These are phyloP conservation scores for Amphiprion ocellaris DNA, from an alignment of 2,113 vertebrate genomes.

Conservation along the genomic window DNA sequence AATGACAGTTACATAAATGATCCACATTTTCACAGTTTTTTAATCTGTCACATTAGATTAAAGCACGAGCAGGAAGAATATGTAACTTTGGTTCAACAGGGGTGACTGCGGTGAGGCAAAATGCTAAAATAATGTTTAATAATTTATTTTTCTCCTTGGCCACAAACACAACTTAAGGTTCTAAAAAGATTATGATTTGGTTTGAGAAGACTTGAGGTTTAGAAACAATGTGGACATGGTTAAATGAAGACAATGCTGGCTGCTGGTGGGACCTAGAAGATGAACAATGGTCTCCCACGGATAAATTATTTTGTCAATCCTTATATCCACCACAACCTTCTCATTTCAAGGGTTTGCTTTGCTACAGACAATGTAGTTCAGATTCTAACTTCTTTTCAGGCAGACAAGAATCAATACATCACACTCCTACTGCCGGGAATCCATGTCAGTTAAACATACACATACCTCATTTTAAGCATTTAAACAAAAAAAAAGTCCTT, in stretches of 20 bases:
- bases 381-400: no score
- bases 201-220: neutral
- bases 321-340: conserved; percentile 7
- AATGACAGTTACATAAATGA: neutral
- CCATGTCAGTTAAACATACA: no score
- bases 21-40: no score
- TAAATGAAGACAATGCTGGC: neutral
- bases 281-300: conserved; percentile 5
- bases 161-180: neutral
- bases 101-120: no score
- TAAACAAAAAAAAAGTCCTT: no score
- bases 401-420: neutral
- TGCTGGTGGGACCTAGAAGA: neutral
- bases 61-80: neutral
- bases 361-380: no score
- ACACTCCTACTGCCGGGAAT: neutral
- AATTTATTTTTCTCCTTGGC: no score
- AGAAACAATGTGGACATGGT: neutral
- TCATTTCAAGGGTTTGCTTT: conserved; percentile 7
- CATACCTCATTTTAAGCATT: no score
- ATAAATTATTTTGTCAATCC: neutral
- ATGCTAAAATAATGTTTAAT: no score
- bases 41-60: neutral
- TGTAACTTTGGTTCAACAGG: no score
- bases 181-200: no score